These are phyloP conservation scores for Eupithecia inturbata DNA, from an alignment of 2,888 invertebrate species.

Conservation along the genomic window DNA sequence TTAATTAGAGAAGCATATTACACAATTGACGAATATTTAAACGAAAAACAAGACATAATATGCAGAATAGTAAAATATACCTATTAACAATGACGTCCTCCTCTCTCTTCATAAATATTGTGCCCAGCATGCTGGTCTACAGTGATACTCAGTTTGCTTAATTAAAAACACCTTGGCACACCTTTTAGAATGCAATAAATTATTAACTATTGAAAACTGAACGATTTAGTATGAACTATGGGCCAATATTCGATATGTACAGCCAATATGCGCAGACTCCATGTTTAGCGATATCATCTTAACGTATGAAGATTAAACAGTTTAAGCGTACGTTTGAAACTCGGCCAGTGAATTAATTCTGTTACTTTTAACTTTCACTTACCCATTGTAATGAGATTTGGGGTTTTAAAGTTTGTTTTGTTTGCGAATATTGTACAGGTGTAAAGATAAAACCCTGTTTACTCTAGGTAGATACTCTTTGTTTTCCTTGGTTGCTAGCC, in stretches of 20 bases:
- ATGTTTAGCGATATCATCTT: conserved; percentile 31
- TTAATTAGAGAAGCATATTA: no score
- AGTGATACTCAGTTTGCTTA: no score
- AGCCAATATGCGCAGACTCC: conserved; percentile 14
- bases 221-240: neutral
- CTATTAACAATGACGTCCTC: no score
- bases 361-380: conserved; percentile 42
- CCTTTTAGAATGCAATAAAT: no score
- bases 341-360: conserved; percentile 35
- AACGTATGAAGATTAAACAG: conserved; percentile 35
- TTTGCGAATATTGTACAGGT: conserved; percentile 1
- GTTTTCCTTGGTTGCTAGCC: neutral
- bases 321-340: conserved; percentile 32
- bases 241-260: neutral
- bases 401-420: conserved; percentile 5
- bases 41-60: no score
- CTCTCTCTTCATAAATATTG: no score
- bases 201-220: neutral
- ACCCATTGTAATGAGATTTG: conserved; percentile 20
- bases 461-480: neutral
- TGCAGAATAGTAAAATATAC: no score
- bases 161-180: no score
- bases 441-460: neutral
- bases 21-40: no score
- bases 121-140: no score